These are phyloP conservation scores for Anagrus nilaparvatae DNA, from an alignment of 1,140 invertebrate species.

Conservation along the genomic window DNA sequence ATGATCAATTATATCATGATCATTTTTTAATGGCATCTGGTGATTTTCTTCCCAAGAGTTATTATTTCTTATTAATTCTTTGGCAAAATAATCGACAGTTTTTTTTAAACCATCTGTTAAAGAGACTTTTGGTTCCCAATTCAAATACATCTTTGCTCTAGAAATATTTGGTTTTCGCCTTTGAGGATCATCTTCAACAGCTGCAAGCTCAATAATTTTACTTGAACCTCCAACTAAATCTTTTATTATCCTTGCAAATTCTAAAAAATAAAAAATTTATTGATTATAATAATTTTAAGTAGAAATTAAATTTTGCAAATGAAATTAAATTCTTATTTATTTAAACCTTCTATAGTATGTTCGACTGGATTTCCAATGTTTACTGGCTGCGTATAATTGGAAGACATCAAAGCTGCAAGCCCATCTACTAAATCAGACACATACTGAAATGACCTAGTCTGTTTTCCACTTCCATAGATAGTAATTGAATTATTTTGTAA, in stretches of 20 bases:
- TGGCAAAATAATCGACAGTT: constrained; percentile 86
- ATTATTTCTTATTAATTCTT: constrained; percentile 63
- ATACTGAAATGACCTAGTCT: constrained; percentile 98
- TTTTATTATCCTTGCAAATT: constrained; percentile 91
- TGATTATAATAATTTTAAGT: too few relatives aligned
- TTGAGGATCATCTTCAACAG: constrained; percentile 93
- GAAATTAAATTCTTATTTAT: too few relatives aligned
- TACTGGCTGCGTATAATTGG: constrained; percentile 86
- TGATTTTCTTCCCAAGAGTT: constrained; percentile 30
- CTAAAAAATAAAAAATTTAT: too few relatives aligned
- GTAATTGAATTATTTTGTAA: constrained; percentile 92
- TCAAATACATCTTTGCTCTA: constrained; percentile 71
- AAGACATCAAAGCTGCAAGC: constrained; percentile 84
- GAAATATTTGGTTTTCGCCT: constrained; percentile 86
- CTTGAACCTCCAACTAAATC: constrained; percentile 76
- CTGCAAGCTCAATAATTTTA: constrained; percentile 68
- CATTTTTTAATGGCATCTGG: constrained; percentile 32
- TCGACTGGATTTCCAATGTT: constrained; percentile 98
- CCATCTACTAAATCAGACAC: constrained; percentile 96
- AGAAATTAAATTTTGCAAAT: too few relatives aligned
- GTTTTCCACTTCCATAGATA: constrained; percentile 91
- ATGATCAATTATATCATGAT: constrained; percentile 41
- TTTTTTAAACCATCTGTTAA: constrained; percentile 73
- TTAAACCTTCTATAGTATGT: constrained; percentile 90
- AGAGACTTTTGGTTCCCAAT: constrained; percentile 88